These are phyloP conservation scores for Solen grandis DNA, from an alignment of 1,140 invertebrate genomes.

Conservation along the genomic window DNA sequence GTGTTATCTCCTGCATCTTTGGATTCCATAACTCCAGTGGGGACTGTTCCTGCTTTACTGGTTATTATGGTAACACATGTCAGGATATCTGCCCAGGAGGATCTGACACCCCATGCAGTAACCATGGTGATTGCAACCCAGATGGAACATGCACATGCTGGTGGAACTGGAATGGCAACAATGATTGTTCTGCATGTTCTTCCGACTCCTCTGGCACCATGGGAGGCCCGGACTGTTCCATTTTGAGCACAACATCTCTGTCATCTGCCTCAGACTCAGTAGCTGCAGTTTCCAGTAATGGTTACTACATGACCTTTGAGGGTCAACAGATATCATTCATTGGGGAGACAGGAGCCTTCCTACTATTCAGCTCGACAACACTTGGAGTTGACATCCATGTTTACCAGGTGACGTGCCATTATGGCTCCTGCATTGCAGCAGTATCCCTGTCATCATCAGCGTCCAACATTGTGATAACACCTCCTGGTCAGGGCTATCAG, in stretches of 20 bases:
- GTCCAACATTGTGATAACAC: slow-evolving; percentile 46
- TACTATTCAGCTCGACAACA: slow-evolving; percentile 44
- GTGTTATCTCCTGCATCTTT: slow-evolving; percentile 50
- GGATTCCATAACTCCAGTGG: slow-evolving; percentile 44
- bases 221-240: slow-evolving; percentile 62
- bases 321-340: slow-evolving; percentile 54
- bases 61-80: slow-evolving; percentile 61
- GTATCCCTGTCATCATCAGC: slow-evolving; percentile 37
- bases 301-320: slow-evolving; percentile 58
- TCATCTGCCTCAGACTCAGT: slow-evolving; percentile 21
- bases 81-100: slow-evolving; percentile 58
- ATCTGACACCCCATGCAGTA: slow-evolving; percentile 57
- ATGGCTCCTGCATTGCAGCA: slow-evolving; percentile 55
- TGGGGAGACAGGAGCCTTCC: slow-evolving; percentile 58
- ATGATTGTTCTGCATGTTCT: slow-evolving; percentile 54
- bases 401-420: slow-evolving; percentile 55
- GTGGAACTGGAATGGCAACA: slow-evolving; percentile 63
- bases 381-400: slow-evolving; percentile 58
- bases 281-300: slow-evolving; percentile 56
- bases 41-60: slow-evolving; percentile 57
- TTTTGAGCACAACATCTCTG: slow-evolving; percentile 32
- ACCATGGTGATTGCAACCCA: slow-evolving; percentile 58
- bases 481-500: slow-evolving; percentile 35
- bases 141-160: slow-evolving; percentile 62
- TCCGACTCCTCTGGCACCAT: neutral